These are phyloP conservation scores for Erynnis tages DNA, from an alignment of 2,888 invertebrate genomes.

Conservation along the genomic window DNA sequence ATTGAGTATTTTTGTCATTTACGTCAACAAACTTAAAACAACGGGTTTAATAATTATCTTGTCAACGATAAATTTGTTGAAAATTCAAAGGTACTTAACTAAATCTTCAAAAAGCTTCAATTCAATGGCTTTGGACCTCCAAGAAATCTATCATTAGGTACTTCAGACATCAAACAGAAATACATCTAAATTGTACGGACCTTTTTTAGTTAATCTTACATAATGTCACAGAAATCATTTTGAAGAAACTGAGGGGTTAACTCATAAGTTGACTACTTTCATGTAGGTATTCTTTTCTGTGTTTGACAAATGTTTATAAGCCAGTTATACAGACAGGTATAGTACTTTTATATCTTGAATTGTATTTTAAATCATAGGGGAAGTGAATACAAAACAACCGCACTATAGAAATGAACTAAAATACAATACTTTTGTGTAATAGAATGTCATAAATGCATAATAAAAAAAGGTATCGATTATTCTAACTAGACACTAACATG, in stretches of 20 bases:
- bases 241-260: too few species aligned
- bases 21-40: conserved; percentile 20
- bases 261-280: too few species aligned
- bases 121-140: conserved; percentile 59
- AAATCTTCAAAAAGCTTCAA: conserved; percentile 22
- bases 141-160: conserved; percentile 70
- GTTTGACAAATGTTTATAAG: too few species aligned
- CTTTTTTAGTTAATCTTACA: too few species aligned
- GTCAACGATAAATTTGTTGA: conserved; percentile 64
- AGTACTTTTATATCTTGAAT: too few species aligned
- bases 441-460: conserved; percentile 40
- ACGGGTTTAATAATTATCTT: conserved; percentile 36
- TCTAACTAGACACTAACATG: conserved; percentile 41
- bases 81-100: conserved; percentile 54
- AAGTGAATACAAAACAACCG: conserved; percentile 16
- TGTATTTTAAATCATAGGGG: too few species aligned
- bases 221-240: too few species aligned
- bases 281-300: too few species aligned
- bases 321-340: too few species aligned
- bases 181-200: conserved; percentile 28
- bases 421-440: conserved; percentile 27
- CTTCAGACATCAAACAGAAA: conserved; percentile 23
- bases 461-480: conserved; percentile 32
- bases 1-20: conserved; percentile 10
- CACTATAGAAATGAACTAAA: conserved; percentile 23